phyloP scores from a whole-genome alignment of 2,888 invertebrate genomes.

The Alitta virens region DNA sequence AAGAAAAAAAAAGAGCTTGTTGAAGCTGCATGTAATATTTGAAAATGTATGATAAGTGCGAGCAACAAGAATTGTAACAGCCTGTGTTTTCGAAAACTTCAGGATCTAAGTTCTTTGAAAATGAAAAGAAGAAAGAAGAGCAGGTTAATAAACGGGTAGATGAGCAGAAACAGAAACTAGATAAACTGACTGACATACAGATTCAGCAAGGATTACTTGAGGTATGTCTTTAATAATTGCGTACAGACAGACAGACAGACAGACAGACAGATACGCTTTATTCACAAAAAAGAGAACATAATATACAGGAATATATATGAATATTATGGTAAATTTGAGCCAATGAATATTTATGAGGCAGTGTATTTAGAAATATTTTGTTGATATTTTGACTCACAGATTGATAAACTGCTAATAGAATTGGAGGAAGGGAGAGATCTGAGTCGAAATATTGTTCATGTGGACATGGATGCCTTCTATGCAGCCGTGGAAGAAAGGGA shows the following conservation, averaged over 20 bases:
- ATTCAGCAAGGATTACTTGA: conserved; percentile 40
- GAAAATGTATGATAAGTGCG: no score
- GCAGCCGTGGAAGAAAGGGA: conserved; percentile 64
- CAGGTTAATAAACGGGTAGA: conserved; percentile 58
- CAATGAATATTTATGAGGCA: no score
- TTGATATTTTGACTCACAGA: conserved; percentile 45
- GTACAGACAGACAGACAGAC: no score
- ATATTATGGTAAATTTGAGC: no score
- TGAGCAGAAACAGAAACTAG: conserved; percentile 46
- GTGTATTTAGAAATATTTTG: no score
- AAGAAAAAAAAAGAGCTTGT: no score
- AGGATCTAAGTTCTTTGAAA: conserved; percentile 62
- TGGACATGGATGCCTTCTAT: conserved; percentile 67
- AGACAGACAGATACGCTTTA: no score
- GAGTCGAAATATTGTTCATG: conserved; percentile 60
- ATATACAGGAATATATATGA: no score
- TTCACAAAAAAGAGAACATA: no score
- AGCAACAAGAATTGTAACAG: background rate
- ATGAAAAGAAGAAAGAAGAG: conserved; percentile 60
- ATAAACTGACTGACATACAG: conserved; percentile 45
- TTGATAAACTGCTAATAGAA: conserved; percentile 54
- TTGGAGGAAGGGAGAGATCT: conserved; percentile 59
- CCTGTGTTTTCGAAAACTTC: conserved; percentile 16
- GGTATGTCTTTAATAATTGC: no score
- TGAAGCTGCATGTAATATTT: no score